Evolutionary conservation across 2,797 vertebrate species (phyloP), one percentile per base, ranked within the genome.

Genomic region (Sciaenops ocellatus): DNA sequence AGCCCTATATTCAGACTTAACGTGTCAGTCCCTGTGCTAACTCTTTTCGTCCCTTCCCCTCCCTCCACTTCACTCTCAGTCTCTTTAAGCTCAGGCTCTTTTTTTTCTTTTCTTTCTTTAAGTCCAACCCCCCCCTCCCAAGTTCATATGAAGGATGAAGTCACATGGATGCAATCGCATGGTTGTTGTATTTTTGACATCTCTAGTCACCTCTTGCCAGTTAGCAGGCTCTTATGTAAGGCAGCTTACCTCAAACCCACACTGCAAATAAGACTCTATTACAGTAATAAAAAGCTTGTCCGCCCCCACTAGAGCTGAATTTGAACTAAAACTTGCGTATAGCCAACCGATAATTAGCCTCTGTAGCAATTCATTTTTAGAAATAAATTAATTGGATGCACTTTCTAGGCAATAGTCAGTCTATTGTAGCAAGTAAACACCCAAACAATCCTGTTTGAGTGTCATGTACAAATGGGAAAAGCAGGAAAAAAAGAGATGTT

Each of bases 1-100:
- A 94, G 94, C 68, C 93, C 94, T 92, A 94, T 78, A 94, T 95
- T 92, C 83, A 88, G 83, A 81, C 82, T 82, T 84, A 88, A 80
- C 61, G 69, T 92, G 89, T 90, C 88, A 73, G 77, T 79, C 86
- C 90, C 82, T 66, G 63, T 52, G 77, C 85, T 76, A 54, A 12
- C 67, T 56, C 52, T 46, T 41, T 34, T 55, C 71, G 60, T 66
- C 67, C 68, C 34, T 57, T 42, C 22, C 55, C 38, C 5, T 61
- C 55, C 38, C 64, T 44, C 52, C 30, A 42, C 54, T n/a, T 51
- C 42, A 60, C 38, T 41, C 41, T 50, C n/a, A 3, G 47, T 24
- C 42, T 60, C 22, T 67, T 62, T 60, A 61, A 34, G 59, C 44
- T 78, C 30, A 64, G 12, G 11, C 18, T 64, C 48, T 55, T 55